These are phyloP conservation scores for Aphidius ervi DNA, from an alignment of 1,140 invertebrate genomes.

Conservation along the genomic window DNA sequence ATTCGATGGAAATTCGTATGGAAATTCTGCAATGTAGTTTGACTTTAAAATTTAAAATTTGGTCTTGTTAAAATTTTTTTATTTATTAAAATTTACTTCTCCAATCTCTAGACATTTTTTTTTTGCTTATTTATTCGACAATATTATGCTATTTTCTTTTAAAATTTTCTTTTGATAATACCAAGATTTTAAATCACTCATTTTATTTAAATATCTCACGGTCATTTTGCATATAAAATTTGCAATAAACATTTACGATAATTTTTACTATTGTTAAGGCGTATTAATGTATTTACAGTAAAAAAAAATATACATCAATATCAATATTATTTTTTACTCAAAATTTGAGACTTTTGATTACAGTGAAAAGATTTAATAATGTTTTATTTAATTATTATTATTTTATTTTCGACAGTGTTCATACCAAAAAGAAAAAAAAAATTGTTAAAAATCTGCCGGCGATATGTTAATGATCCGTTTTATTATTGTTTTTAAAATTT, in stretches of 20 bases:
- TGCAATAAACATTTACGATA: not conserved
- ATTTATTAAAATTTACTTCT: too few species aligned
- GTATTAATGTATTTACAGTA: conserved; percentile 36
- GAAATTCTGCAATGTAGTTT: too few species aligned
- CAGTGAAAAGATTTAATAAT: conserved; percentile 28
- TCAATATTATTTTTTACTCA: conserved; percentile 32
- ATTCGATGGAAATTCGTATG: too few species aligned
- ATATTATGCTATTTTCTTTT: too few species aligned
- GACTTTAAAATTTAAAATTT: too few species aligned
- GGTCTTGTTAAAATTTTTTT: too few species aligned
- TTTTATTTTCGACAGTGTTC: not conserved
- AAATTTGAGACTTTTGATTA: conserved; percentile 36
- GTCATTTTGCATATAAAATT: conserved; percentile 4
- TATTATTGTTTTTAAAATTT: conserved; percentile 4
- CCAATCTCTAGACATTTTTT: too few species aligned
- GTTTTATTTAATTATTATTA: too few species aligned
- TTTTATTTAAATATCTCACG: not conserved
- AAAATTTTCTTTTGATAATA: not conserved
- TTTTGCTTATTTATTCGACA: too few species aligned
- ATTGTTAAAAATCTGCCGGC: conserved; percentile 20
- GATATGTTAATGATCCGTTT: conserved; percentile 38
- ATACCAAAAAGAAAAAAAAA: conserved; percentile 11
- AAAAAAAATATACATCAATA: conserved; percentile 39
- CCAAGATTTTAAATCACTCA: too few species aligned
- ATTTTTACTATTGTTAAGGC: conserved; percentile 26